Evolutionary conservation across 2,888 invertebrate genomes (phyloP), one percentile per base, ranked within the genome.

Genomic region (Brachyptera putata): DNA sequence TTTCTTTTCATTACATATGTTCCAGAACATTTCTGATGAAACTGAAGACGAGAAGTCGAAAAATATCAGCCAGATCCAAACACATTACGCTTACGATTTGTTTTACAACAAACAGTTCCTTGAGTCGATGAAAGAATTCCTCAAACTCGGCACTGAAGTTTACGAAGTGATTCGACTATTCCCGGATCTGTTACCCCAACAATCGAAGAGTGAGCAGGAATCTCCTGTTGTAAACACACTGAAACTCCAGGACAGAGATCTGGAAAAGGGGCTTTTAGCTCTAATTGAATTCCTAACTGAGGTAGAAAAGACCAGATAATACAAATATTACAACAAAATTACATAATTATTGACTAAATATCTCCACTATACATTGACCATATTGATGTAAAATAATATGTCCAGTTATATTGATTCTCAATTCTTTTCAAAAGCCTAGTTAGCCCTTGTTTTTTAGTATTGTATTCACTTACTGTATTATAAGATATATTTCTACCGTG

Each of bases 101-200:
- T 99, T 99, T 74, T 85, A 87, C 57, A 89, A 89, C 70, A 91
- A 91, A 71, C 83, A 89, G 68, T 99, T 93, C 72, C 80, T 87
- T 9, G 89, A 91, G 67, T 91, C 98, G 0, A 94, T 99, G 91
- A 84, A 85, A 58, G 87, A 95, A 70, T 98, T 98, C 74, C 79
- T 87, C 3, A 88, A 91, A 72, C 79, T 97, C 1, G 88, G 89
- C 67, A 95, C 94, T 3, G 82, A 82, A 80, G 69, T 61, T 58
- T 61, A 22, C 11, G 91, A 95, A 72, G 97, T 99, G 9, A 96
- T 99, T 64, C 86, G 93, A 63, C 77, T 99, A 26, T 97, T 94
- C 76, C 97, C 98, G 0, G 91, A 93, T 71, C 77, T 99, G 53
- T 82, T 91, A 50, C 85, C 85, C 1, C 77, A 77, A 53, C 78